phyloP scores from a whole-genome alignment of 2,888 invertebrate genomes.

The Cordilura impudica region DNA sequence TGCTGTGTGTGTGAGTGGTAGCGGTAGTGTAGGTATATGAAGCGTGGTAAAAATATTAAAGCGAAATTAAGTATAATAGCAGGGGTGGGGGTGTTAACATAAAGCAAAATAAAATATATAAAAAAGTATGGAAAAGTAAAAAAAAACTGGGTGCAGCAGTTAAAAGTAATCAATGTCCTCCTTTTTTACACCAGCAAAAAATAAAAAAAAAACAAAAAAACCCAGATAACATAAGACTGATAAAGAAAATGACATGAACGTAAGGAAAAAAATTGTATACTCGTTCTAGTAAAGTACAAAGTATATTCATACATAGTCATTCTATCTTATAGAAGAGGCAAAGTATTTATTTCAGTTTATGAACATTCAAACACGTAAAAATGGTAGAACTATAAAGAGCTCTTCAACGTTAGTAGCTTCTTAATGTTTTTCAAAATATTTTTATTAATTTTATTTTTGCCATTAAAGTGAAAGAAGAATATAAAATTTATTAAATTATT shows the following conservation, averaged over 20 bases:
- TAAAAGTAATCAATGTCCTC: conserved; percentile 75
- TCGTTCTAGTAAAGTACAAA: not conserved
- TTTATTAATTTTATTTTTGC: not conserved
- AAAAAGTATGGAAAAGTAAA: not conserved
- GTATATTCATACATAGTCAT: conserved; percentile 28
- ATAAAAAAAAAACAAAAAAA: conserved; percentile 2
- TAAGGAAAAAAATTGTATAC: conserved; percentile 38
- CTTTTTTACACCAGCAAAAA: conserved; percentile 29
- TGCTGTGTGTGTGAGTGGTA: conserved; percentile 1
- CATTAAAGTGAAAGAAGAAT: not conserved
- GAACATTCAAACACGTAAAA: conserved; percentile 49
- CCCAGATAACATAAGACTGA: conserved; percentile 64
- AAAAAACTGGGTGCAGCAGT: conserved; percentile 74
- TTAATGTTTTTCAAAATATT: not conserved
- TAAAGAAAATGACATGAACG: conserved; percentile 65
- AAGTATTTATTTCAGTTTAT: conserved; percentile 49
- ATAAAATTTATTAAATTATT: too few species aligned
- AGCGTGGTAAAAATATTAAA: conserved; percentile 59
- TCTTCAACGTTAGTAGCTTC: not conserved
- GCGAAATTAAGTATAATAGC: conserved; percentile 34
- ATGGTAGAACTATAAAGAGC: not conserved
- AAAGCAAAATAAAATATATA: not conserved
- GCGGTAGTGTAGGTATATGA: conserved; percentile 12
- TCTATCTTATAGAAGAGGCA: conserved; percentile 37
- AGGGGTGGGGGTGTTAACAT: conserved; percentile 12